Evolutionary conservation across 2,888 invertebrate species (phyloP).

Genomic region (Chrysotoxum bicinctum): DNA sequence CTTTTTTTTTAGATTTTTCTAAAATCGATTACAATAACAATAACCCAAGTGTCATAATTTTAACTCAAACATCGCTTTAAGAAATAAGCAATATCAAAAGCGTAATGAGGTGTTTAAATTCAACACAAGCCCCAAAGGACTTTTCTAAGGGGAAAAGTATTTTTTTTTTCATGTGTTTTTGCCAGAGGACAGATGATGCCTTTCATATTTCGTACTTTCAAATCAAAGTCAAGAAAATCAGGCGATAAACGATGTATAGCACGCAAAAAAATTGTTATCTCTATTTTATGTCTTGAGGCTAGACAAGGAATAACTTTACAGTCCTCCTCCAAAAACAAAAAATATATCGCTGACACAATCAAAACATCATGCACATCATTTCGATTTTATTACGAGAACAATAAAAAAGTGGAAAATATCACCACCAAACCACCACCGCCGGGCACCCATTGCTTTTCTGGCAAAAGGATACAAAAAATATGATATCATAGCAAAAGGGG

Average conservation of each 20-base stretch:
- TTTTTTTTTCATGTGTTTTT: conserved; percentile 8
- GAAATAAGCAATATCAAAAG: too few species aligned
- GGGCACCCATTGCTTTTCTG: background rate
- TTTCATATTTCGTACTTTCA: background rate
- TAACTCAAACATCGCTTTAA: too few species aligned
- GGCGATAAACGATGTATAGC: background rate
- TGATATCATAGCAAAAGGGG: background rate
- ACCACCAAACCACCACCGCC: background rate
- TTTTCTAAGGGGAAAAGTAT: background rate
- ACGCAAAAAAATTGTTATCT: background rate
- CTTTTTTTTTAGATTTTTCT: too few species aligned
- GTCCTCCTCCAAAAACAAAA: background rate
- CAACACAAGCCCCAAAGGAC: background rate
- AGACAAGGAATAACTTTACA: conserved; percentile 26
- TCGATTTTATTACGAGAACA: conserved; percentile 45
- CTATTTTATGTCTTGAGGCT: conserved; percentile 23
- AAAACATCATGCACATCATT: conserved; percentile 47
- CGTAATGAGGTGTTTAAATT: too few species aligned
- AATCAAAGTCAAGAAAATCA: background rate
- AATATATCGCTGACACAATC: conserved; percentile 26
- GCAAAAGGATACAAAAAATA: background rate
- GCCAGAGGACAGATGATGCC: background rate
- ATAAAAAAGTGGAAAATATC: conserved; percentile 13
- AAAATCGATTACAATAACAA: too few species aligned
- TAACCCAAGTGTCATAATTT: too few species aligned